Conservation (phyloP, 2,888 invertebrate species). For the Ptychoptera contaminata region DNA sequence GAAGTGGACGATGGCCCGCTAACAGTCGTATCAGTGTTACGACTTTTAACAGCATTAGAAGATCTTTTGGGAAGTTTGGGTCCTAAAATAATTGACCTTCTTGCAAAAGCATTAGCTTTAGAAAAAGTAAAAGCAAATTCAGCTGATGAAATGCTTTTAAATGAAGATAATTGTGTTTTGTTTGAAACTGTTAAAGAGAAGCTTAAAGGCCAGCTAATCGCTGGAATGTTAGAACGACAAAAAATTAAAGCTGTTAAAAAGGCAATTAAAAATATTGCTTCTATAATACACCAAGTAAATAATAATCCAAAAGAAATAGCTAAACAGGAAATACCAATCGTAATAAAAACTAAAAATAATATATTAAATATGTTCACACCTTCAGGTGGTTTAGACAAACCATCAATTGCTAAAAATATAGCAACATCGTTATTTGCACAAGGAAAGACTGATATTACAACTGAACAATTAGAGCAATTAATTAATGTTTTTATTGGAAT, state of each 20-base stretch:
- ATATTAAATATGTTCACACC: slow-evolving; percentile 30
- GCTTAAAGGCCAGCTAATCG: slow-evolving; percentile 59
- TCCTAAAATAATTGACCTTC: slow-evolving; percentile 57
- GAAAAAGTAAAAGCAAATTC: slow-evolving; percentile 60
- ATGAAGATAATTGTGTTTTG: slow-evolving; percentile 56
- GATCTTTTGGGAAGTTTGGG: slow-evolving; percentile 72
- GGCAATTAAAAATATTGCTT: slow-evolving; percentile 61
- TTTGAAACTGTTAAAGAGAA: slow-evolving; percentile 79
- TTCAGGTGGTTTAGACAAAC: slow-evolving; percentile 58
- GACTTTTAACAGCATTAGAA: slow-evolving; percentile 65
- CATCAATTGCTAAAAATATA: slow-evolving; percentile 65
- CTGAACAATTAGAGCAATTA: slow-evolving; percentile 60
- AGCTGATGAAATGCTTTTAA: slow-evolving; percentile 54
- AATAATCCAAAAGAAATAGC: slow-evolving; percentile 29
- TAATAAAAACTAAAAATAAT: slow-evolving; percentile 20
- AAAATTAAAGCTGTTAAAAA: slow-evolving; percentile 56
- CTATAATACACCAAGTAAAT: slow-evolving; percentile 50
- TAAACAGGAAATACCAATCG: slow-evolving; percentile 27
- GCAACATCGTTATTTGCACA: slow-evolving; percentile 63
- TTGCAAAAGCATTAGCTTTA: slow-evolving; percentile 61
- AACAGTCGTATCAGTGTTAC: slow-evolving; percentile 48
- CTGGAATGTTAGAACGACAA: slow-evolving; percentile 41
- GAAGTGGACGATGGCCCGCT: slow-evolving; percentile 34
- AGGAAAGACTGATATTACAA: slow-evolving; percentile 65
- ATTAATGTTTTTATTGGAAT: slow-evolving; percentile 64